Percentiles rank a stretch among this genome's conserved stretches.
phyloP scores from a whole-genome alignment of 2,888 invertebrate species.

The Ophion ventricosus region DNA sequence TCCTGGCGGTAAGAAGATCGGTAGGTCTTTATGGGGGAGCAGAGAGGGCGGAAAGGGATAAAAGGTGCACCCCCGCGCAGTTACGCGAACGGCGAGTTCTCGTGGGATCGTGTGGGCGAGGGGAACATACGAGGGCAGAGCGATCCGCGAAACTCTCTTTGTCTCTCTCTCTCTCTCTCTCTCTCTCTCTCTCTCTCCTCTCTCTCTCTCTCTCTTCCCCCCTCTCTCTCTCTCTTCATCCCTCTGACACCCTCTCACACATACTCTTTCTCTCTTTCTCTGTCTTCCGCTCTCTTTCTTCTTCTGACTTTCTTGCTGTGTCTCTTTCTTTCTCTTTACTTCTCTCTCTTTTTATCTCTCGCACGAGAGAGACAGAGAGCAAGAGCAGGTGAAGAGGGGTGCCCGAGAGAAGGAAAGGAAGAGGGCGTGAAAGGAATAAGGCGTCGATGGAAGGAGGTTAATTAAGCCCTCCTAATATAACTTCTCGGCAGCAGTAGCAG shows the following conservation, averaged over 20 bases:
- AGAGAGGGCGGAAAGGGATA: constrained; percentile 35
- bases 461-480: constrained; percentile 80
- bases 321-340: constrained; percentile 11
- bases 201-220: constrained; percentile 3
- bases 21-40: constrained; percentile 35
- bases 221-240: background rate
- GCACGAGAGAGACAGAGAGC: constrained; percentile 30
- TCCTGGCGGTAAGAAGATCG: constrained; percentile 43
- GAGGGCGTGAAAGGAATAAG: constrained; percentile 71
- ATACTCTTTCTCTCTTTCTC: background rate
- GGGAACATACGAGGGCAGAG: constrained; percentile 33
- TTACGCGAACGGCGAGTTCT: constrained; percentile 58
- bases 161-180: background rate
- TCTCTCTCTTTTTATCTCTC: constrained; percentile 18
- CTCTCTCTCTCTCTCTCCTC: background rate
- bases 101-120: constrained; percentile 1
- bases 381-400: constrained; percentile 35
- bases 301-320: background rate
- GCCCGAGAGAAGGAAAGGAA: constrained; percentile 62
- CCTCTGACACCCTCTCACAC: too few relatives aligned
- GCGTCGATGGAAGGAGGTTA: constrained; percentile 75
- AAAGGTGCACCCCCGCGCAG: constrained; percentile 54
- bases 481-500: constrained; percentile 73
- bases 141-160: constrained; percentile 50
- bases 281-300: background rate